Evolutionary conservation across 2,797 vertebrate genomes (phyloP).

Genomic region (Pseudotriccus pelzelni): DNA sequence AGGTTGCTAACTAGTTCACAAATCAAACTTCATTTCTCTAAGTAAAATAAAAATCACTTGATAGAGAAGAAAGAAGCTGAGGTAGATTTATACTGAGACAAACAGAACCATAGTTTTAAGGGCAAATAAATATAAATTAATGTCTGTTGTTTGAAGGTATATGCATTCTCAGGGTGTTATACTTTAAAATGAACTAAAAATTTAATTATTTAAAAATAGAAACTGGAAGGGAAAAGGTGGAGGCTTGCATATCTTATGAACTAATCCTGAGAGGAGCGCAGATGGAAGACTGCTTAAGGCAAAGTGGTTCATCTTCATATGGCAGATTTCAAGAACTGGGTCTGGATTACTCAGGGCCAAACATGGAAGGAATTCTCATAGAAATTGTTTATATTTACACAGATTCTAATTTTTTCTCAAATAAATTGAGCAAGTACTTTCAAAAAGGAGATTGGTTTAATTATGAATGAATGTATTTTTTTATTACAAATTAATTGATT

Average conservation of each 20-base stretch:
- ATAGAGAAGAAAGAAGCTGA: background rate
- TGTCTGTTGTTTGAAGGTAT: background rate
- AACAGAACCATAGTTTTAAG: background rate
- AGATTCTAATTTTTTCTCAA: background rate
- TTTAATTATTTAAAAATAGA: slow-evolving; percentile 32
- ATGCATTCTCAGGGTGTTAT: background rate
- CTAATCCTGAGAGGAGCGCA: slow-evolving; percentile 2
- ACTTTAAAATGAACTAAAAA: slow-evolving; percentile 23
- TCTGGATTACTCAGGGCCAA: background rate
- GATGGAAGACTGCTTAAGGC: slow-evolving; percentile 29
- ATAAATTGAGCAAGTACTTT: background rate
- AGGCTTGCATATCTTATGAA: slow-evolving; percentile 17
- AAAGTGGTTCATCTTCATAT: background rate
- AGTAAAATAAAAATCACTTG: background rate
- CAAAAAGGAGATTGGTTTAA: background rate
- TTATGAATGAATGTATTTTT: background rate
- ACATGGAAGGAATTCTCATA: background rate
- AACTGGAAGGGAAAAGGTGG: slow-evolving; percentile 23
- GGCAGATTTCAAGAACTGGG: background rate
- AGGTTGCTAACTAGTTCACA: background rate
- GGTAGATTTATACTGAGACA: background rate
- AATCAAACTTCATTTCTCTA: background rate
- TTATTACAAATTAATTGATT: background rate
- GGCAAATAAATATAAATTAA: slow-evolving; percentile 20
- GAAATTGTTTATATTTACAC: background rate